Evolutionary conservation across 2,888 invertebrate genomes (phyloP).

Genomic region (Arenicola marina): DNA sequence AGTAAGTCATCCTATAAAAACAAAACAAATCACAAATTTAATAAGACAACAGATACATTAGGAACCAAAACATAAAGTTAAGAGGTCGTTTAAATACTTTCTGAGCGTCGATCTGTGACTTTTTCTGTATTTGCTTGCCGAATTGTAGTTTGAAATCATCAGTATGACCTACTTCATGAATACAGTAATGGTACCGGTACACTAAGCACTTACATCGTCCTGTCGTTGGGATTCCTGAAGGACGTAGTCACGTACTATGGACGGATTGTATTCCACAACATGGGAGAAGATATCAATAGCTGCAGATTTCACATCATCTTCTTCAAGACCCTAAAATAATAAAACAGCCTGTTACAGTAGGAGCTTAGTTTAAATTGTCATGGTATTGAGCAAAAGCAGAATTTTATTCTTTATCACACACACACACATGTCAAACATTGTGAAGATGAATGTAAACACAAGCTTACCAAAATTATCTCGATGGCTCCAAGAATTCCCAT

Average conservation of each 20-base stretch:
- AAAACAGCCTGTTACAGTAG: no score
- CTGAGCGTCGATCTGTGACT: no score
- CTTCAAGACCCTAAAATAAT: conserved; percentile 72
- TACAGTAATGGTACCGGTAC: background rate
- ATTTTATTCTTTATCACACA: no score
- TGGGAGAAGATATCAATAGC: conserved; percentile 98
- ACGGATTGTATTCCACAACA: conserved; percentile 97
- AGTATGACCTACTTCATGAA: background rate
- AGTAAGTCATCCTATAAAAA: conserved; percentile 78
- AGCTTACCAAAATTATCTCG: conserved; percentile 56
- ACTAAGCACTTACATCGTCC: conserved; percentile 74
- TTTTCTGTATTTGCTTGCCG: no score
- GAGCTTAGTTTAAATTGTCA: no score
- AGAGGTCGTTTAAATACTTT: no score
- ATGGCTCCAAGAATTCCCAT: conserved; percentile 58
- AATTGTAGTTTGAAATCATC: no score
- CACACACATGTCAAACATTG: no score
- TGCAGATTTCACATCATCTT: conserved; percentile 91
- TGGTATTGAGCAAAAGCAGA: no score
- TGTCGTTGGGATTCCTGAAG: conserved; percentile 84
- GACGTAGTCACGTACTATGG: conserved; percentile 95
- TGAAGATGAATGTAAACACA: no score
- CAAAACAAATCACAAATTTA: conserved; percentile 4
- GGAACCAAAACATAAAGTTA: no score
- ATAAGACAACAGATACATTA: no score